Conservation (phyloP, 2,113 vertebrate species). For the Sylvietta virens region DNA sequence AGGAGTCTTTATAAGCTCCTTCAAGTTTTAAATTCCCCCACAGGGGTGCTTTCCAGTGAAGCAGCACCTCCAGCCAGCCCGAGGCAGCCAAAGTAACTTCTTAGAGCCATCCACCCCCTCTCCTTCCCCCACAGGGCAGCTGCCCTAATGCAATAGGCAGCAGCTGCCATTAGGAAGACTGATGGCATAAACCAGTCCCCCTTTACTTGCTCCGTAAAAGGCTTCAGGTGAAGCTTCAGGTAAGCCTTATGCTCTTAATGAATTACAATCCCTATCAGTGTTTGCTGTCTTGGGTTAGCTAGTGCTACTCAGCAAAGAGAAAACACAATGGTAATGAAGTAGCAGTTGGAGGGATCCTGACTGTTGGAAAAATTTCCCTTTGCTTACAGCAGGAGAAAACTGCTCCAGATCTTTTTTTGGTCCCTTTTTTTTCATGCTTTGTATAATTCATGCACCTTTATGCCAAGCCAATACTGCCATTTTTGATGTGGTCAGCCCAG, state of each 20-base stretch:
- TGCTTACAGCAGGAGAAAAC: not conserved
- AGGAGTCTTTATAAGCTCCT: accelerated
- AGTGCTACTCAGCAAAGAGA: not conserved
- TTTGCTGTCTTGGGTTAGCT: not conserved
- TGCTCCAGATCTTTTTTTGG: not conserved
- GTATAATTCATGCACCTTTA: not conserved
- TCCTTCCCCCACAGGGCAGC: not conserved
- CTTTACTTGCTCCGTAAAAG: not conserved
- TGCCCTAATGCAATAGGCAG: not conserved
- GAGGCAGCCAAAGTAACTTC: accelerated
- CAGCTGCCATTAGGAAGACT: not conserved
- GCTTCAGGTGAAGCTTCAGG: not conserved
- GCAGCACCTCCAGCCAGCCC: accelerated
- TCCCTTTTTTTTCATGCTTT: not conserved
- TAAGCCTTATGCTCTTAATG: not conserved
- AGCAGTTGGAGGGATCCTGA: not conserved
- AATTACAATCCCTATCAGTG: not conserved
- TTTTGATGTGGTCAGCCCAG: not conserved
- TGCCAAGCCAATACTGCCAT: not conserved
- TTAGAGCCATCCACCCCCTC: accelerated
- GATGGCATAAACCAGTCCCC: not conserved
- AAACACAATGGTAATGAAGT: not conserved
- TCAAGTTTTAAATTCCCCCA: not conserved
- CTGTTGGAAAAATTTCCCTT: not conserved
- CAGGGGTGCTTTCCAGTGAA: accelerated